Evolutionary conservation across 2,797 vertebrate genomes (phyloP).

Genomic region (Thalassophryne amazonica): DNA sequence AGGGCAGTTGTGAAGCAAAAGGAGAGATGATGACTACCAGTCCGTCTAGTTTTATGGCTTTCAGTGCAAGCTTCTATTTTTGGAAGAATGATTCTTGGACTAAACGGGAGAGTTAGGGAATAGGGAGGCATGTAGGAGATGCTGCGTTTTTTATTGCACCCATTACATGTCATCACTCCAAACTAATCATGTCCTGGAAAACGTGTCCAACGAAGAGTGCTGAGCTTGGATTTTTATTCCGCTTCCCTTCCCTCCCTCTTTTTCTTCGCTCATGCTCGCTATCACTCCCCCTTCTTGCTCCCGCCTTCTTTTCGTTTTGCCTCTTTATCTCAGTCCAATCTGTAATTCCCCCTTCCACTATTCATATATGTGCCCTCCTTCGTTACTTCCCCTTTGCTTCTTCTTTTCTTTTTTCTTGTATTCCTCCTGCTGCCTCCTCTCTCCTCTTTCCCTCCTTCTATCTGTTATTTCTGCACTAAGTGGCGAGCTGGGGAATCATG

Average conservation of each 20-base stretch:
- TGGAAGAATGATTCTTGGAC: slow-evolving; percentile 35
- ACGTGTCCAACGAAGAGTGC: slow-evolving; percentile 70
- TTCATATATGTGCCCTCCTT: slow-evolving; percentile 51
- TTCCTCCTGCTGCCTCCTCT: slow-evolving; percentile 7
- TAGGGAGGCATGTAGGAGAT: slow-evolving; percentile 29
- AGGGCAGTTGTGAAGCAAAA: slow-evolving; percentile 44
- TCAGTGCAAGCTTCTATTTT: slow-evolving; percentile 50
- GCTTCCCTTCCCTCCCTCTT: slow-evolving; percentile 6
- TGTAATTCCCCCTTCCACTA: slow-evolving; percentile 44
- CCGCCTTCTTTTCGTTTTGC: slow-evolving; percentile 37
- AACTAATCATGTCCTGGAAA: slow-evolving; percentile 77
- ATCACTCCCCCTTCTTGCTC: slow-evolving; percentile 26
- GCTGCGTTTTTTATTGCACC: slow-evolving; percentile 48
- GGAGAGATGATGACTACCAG: slow-evolving; percentile 27
- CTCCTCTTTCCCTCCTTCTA: slow-evolving; percentile 1
- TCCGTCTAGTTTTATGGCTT: slow-evolving; percentile 45
- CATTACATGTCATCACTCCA: slow-evolving; percentile 73
- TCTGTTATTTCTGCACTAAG: slow-evolving; percentile 43
- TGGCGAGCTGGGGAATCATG: slow-evolving; percentile 33
- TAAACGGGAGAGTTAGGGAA: slow-evolving; percentile 27
- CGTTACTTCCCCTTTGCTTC: slow-evolving; percentile 32
- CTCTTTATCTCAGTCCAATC: slow-evolving; percentile 63
- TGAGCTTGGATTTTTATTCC: slow-evolving; percentile 67
- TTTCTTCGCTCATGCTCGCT: slow-evolving; percentile 15
- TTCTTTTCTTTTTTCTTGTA: slow-evolving; percentile 36